These are phyloP conservation scores for Morus bassanus DNA, from an alignment of 2,797 vertebrate species.

Conservation along the genomic window DNA sequence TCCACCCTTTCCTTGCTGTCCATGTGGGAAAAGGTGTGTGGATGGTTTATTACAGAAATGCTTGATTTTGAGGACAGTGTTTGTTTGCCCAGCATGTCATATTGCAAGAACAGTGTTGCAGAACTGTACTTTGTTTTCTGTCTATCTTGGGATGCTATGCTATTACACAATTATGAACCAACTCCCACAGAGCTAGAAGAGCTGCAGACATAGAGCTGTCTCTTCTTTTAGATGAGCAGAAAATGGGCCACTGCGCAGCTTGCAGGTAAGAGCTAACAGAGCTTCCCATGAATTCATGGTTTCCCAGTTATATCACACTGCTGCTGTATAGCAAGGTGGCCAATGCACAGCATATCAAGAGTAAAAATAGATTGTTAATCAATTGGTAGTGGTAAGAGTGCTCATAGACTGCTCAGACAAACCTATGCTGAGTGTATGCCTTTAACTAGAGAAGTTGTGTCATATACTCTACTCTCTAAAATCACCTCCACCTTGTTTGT, in stretches of 20 bases:
- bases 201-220: neutral
- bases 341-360: neutral
- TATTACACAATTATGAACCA: neutral
- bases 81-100: neutral
- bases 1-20: neutral
- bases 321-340: neutral
- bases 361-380: neutral
- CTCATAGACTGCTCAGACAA: neutral
- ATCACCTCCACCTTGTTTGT: neutral
- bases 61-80: neutral
- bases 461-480: neutral
- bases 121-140: neutral
- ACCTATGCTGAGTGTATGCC: fast-evolving
- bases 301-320: neutral
- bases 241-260: neutral
- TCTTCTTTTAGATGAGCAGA: neutral
- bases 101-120: neutral
- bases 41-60: neutral
- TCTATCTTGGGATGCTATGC: neutral
- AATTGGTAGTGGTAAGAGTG: neutral
- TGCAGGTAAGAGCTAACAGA: neutral
- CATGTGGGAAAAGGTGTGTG: neutral
- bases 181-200: neutral
- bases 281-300: neutral
- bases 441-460: neutral